phyloP scores from a whole-genome alignment of 1,140 invertebrate genomes.

The Drosophila truncata region DNA sequence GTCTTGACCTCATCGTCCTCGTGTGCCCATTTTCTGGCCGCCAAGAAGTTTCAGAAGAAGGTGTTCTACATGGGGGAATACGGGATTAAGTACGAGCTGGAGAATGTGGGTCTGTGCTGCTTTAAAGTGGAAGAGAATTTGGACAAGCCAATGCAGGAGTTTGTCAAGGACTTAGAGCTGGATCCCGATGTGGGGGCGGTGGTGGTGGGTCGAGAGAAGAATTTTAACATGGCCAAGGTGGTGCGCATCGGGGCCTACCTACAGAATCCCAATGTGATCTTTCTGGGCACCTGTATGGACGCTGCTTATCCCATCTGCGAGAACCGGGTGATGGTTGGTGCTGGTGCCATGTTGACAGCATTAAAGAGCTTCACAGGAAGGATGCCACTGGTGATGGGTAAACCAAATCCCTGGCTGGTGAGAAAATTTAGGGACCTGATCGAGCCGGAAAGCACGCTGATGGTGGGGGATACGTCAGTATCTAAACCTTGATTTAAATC shows the following conservation, averaged over 20 bases:
- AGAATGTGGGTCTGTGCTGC: slow-evolving; percentile 12
- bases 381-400: slow-evolving; percentile 58
- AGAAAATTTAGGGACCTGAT: slow-evolving; percentile 12
- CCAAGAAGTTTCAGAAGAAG: slow-evolving; percentile 53
- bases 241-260: slow-evolving; percentile 44
- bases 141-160: slow-evolving; percentile 17
- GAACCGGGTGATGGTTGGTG: slow-evolving; percentile 39
- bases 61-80: slow-evolving; percentile 56
- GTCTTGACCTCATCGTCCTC: slow-evolving; percentile 28
- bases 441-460: slow-evolving; percentile 61
- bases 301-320: slow-evolving; percentile 48
- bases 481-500: background rate
- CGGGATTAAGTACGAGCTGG: slow-evolving; percentile 41
- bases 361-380: slow-evolving; percentile 39
- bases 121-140: background rate
- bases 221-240: slow-evolving; percentile 48
- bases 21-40: slow-evolving; percentile 35
- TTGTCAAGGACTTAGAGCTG: slow-evolving; percentile 22
- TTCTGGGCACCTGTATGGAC: slow-evolving; percentile 58
- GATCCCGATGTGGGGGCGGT: slow-evolving; percentile 65
- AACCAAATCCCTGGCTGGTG: slow-evolving; percentile 67
- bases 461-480: slow-evolving; percentile 71
- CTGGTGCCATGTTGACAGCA: slow-evolving; percentile 56
- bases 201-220: slow-evolving; percentile 56
- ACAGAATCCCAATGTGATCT: slow-evolving; percentile 28